phyloP scores from a whole-genome alignment of 2,113 vertebrate species.

The Harpagus bidentatus region DNA sequence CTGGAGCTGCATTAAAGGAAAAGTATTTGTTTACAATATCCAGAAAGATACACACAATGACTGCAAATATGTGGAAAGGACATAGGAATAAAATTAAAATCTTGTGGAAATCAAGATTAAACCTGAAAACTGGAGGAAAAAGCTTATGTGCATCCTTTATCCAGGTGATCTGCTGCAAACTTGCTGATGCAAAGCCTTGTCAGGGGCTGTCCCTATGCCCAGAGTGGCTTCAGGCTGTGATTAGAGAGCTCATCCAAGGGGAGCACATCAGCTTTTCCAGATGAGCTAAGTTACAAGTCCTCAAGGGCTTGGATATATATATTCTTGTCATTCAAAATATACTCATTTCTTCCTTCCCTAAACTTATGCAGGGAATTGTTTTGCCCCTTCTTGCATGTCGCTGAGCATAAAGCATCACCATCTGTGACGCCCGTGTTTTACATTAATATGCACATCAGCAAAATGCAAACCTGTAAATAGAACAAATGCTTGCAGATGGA shows the following conservation, averaged over 20 bases:
- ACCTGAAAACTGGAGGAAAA: neutral
- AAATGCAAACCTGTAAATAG: neutral
- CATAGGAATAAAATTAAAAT: neutral
- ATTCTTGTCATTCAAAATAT: too few species aligned
- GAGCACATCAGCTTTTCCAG: neutral
- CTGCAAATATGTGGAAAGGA: neutral
- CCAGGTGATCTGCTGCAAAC: neutral
- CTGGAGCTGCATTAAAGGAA: too few species aligned
- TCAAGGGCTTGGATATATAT: too few species aligned
- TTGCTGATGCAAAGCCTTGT: neutral
- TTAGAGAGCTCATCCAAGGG: neutral
- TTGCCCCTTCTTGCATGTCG: rapidly evolving
- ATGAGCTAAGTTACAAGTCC: neutral
- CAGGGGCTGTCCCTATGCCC: too few species aligned
- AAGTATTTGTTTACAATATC: neutral
- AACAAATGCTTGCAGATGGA: neutral
- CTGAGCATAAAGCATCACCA: neutral
- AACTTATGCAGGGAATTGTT: neutral
- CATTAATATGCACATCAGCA: neutral
- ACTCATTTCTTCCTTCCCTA: neutral
- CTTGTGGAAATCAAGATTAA: neutral
- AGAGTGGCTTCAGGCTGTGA: neutral
- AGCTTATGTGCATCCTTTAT: neutral
- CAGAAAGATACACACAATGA: too few species aligned
- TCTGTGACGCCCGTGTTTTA: neutral